Base-by-base conservation (phyloP, 2,797 vertebrate species). In the Cirrhinus mrigala region DNA sequence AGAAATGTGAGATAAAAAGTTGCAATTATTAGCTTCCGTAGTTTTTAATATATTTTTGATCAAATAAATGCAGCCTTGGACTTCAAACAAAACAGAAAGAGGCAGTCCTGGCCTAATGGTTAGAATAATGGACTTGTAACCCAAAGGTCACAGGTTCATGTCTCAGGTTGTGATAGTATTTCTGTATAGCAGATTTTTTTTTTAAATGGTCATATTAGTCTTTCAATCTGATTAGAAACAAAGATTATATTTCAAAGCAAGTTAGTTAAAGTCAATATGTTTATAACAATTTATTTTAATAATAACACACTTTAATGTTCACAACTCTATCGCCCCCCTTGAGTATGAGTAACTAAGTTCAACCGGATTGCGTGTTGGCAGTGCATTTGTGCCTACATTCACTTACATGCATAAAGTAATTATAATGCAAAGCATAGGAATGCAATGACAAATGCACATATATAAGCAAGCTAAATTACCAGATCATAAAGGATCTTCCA, bases 401-500 rank as follows among this genome's bases (percentile, higher is more conserved):
- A 37, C 12, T 2, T 40, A 40, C 73, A 7, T 52, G 4, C 18
- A 76, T 76, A n/a, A 76, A 77, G 20, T 14, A 58, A 56, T 14
- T 58, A 3, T 58, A 16, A 79, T 79, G 37, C 5, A 29, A 82
- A 50, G 56, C 7, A 20, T 6, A 24, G 29, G 24, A 74, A 75
- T 75, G 56, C 27, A 62, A 33, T 37, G 56, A 8, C 27, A 52
- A 64, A 37, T 83, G 20, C 40, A 48, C 4, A 22, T 48, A 46
- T 60, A 29, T 29, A 48, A 82, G n/a, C 27, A 81, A 3, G 11
- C 2, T 12, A 64, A 74, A 82, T 62, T 1, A 76, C 76, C 29
- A 50, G 44, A 82, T 24, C 56, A 82, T 48, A 75, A 83, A 75
- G 20, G 20, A 64, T 64, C 20, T 40, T 50, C 29, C 56, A 48